Conservation (phyloP, 2,797 vertebrate genomes). For the Fringilla coelebs region DNA sequence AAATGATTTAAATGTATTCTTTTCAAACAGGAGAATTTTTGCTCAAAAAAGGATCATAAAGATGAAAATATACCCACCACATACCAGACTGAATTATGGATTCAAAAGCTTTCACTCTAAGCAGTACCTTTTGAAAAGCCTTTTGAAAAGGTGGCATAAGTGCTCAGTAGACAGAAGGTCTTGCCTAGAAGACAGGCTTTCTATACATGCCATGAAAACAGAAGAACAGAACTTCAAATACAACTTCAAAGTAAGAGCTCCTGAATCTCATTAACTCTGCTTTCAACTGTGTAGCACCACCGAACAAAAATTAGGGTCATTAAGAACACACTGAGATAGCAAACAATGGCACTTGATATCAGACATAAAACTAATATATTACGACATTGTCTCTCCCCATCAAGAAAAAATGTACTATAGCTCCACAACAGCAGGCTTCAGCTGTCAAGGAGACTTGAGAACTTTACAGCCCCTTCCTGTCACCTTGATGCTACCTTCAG, state of each 20-base stretch:
- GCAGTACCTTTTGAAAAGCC: not conserved
- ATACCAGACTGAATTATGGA: not conserved
- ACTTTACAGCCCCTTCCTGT: rapidly evolving
- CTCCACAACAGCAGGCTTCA: not conserved
- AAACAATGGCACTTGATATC: not conserved
- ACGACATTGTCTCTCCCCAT: not conserved
- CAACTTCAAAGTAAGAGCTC: not conserved
- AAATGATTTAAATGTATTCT: not conserved
- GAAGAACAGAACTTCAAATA: not conserved
- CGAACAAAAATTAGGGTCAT: not conserved
- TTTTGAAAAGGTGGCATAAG: not conserved
- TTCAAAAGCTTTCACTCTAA: not conserved
- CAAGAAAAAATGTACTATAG: not conserved
- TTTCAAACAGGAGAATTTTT: not conserved
- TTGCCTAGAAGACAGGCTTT: not conserved
- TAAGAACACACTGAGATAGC: not conserved
- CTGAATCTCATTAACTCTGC: not conserved
- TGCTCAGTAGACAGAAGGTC: not conserved
- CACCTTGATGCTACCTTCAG: not conserved
- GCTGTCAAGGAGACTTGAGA: not conserved
- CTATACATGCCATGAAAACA: not conserved
- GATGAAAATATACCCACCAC: not conserved
- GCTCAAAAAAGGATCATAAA: not conserved
- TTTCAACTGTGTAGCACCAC: not conserved
- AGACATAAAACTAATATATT: not conserved